A percentile compares a stretch with the other conserved stretches of the same genome.
Conservation (phyloP, 2,888 invertebrate genomes). For the Caenorhabditis parvicauda region DNA sequence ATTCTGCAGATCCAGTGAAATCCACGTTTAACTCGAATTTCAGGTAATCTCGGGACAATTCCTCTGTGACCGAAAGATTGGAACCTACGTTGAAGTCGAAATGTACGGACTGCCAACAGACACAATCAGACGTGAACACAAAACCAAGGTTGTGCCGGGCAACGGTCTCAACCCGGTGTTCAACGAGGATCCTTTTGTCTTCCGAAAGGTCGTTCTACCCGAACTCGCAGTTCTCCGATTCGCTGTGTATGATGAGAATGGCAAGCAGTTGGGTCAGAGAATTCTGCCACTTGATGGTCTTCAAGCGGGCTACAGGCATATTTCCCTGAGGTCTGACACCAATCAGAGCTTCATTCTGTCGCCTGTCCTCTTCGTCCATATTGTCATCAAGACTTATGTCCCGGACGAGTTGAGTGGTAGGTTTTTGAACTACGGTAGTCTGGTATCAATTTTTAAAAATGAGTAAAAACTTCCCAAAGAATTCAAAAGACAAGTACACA, state of each 20-base stretch:
- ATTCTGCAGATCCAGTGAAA: too few species aligned
- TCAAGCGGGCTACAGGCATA: constrained; percentile 78
- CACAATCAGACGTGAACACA: constrained; percentile 95
- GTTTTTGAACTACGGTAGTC: too few species aligned
- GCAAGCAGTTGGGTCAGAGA: constrained; percentile 90
- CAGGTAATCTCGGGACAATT: constrained; percentile 97
- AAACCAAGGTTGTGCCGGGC: constrained; percentile 90
- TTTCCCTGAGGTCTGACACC: constrained; percentile 92
- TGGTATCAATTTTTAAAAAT: too few species aligned
- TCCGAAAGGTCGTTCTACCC: constrained; percentile 95
- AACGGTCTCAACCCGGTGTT: constrained; percentile 99
- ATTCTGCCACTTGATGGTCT: constrained; percentile 95
- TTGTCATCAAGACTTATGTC: constrained; percentile 98
- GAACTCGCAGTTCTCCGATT: constrained; percentile 94
- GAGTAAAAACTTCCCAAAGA: too few species aligned
- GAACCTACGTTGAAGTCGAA: constrained; percentile 98
- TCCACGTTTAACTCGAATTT: constrained; percentile 13
- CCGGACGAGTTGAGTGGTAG: constrained; percentile 87
- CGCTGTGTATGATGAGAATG: constrained; percentile 97
- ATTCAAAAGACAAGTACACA: too few species aligned
- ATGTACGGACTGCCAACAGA: constrained; percentile 96
- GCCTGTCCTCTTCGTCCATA: constrained; percentile 97
- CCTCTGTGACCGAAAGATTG: constrained; percentile 95
- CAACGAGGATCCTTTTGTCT: constrained; percentile 95
- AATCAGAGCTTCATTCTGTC: constrained; percentile 68